Conservation (phyloP, 2,113 vertebrate species). For the Rhinoderma darwinii region DNA sequence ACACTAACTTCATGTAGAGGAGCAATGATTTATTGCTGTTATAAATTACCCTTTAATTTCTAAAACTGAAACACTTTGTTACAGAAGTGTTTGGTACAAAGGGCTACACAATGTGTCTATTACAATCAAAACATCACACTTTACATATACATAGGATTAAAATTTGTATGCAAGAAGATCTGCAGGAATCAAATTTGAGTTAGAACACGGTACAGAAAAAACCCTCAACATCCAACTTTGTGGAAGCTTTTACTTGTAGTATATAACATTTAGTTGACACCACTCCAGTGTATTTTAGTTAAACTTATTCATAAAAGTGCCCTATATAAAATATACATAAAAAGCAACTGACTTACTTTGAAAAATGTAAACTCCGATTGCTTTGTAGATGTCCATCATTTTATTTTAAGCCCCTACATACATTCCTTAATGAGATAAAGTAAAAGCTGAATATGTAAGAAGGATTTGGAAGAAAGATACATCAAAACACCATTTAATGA, state of each 20-base stretch:
- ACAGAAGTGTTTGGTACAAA: constrained; percentile 29
- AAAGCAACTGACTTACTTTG: background rate
- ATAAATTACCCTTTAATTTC: constrained; percentile 22
- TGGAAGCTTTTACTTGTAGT: constrained; percentile 1
- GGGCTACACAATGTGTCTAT: constrained; percentile 18
- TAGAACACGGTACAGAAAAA: constrained; percentile 17
- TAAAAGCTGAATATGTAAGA: background rate
- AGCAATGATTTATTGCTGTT: constrained; percentile 36
- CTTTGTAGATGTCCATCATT: background rate
- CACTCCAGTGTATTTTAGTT: background rate
- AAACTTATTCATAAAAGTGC: background rate
- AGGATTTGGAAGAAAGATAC: no score
- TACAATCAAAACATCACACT: constrained; percentile 37
- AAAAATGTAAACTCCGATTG: background rate
- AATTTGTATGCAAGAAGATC: background rate
- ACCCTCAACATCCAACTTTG: background rate
- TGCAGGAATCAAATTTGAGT: constrained; percentile 7
- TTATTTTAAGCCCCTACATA: background rate
- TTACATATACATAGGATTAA: constrained; percentile 28
- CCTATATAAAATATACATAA: background rate
- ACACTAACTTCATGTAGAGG: background rate
- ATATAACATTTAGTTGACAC: background rate
- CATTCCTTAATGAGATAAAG: background rate
- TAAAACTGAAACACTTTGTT: constrained; percentile 25
- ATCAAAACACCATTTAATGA: no score